These are phyloP conservation scores for Solen grandis DNA, from an alignment of 1,140 invertebrate species.

Conservation along the genomic window DNA sequence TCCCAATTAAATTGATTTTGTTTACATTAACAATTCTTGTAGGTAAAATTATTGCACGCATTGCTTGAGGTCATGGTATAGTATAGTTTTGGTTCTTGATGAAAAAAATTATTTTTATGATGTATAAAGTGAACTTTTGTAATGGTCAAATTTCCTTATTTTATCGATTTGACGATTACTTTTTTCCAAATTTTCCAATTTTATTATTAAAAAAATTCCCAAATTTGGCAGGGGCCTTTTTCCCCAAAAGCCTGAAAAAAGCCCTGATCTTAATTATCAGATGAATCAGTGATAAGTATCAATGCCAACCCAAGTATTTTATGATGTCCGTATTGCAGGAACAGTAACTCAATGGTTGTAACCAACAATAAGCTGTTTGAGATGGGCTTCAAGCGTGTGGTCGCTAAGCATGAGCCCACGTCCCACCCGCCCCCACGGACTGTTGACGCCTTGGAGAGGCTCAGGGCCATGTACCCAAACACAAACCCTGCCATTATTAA, in stretches of 20 bases:
- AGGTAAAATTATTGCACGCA: too few relatives aligned
- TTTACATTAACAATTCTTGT: too few relatives aligned
- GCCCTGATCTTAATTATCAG: too few relatives aligned
- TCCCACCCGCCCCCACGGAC: conserved; percentile 14
- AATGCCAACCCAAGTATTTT: background rate
- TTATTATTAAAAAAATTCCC: background rate
- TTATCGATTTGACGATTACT: background rate
- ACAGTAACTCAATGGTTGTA: conserved; percentile 2
- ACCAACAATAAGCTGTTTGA: conserved; percentile 11
- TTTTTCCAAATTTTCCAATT: background rate
- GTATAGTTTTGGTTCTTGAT: too few relatives aligned
- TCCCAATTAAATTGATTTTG: too few relatives aligned
- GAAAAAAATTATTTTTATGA: too few relatives aligned
- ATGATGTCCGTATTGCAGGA: background rate
- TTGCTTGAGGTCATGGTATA: too few relatives aligned
- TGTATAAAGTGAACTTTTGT: too few relatives aligned
- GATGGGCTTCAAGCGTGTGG: conserved; percentile 25
- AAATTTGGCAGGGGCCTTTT: too few relatives aligned
- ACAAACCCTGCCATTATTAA: background rate
- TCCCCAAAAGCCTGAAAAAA: too few relatives aligned
- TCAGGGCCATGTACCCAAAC: conserved; percentile 28
- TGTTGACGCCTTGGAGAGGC: conserved; percentile 27
- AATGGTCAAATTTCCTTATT: background rate
- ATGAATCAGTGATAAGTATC: background rate
- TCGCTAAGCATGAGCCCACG: background rate